Conservation (phyloP, 2,888 invertebrate genomes). For the Priocnemis perturbator region DNA sequence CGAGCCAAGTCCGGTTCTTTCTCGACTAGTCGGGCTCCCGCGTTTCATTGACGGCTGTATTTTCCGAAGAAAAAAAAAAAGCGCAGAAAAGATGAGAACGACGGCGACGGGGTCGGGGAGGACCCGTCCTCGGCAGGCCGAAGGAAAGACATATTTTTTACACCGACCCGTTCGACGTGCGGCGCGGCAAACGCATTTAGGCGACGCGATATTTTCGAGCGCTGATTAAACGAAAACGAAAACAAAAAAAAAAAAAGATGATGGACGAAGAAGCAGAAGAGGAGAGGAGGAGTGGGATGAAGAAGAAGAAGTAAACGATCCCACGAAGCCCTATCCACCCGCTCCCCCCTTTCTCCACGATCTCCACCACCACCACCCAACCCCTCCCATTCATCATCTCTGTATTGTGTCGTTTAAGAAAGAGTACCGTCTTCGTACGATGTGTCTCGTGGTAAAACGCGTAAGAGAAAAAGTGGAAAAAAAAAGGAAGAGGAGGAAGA, state of each 20-base stretch:
- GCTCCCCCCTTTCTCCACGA: no score
- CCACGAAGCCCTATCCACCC: no score
- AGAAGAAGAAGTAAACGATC: neutral
- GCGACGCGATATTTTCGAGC: slow-evolving; percentile 35
- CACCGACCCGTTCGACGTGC: slow-evolving; percentile 39
- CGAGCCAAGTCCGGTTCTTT: slow-evolving; percentile 18
- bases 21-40: slow-evolving; percentile 30
- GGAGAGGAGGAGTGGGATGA: neutral
- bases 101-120: neutral
- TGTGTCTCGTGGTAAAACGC: no score
- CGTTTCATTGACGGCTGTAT: slow-evolving; percentile 32
- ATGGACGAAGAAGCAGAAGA: neutral
- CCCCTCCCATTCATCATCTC: no score
- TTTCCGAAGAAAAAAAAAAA: slow-evolving; percentile 4
- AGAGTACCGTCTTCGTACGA: no score
- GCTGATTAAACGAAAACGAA: slow-evolving; percentile 30
- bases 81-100: neutral
- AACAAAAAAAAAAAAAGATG: no score
- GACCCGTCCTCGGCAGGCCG: no score
- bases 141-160: slow-evolving; percentile 59
- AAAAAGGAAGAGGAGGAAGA: neutral
- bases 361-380: no score
- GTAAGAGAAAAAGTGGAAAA: neutral
- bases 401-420: neutral
- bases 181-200: slow-evolving; percentile 3